Percentiles rank a stretch among this genome's conserved stretches.
Conservation (phyloP, 53 echinoderm and acorn worm genomes). For the Apostichopus leukothele region DNA sequence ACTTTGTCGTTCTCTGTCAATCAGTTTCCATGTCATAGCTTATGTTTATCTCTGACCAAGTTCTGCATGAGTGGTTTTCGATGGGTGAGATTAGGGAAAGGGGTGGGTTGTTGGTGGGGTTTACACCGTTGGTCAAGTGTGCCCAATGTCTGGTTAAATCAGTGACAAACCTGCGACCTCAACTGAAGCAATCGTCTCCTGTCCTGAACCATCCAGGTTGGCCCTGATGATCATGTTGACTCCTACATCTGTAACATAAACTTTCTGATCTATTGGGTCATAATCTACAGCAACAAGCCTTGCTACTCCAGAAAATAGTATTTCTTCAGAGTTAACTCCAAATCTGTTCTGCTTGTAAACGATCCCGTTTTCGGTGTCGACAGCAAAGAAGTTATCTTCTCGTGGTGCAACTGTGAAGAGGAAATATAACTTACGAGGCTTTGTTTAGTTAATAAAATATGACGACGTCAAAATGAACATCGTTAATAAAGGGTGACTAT, state of each 20-base stretch:
- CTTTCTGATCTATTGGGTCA: constrained; percentile 24
- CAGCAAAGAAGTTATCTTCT: constrained; percentile 10
- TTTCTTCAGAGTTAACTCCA: neutral
- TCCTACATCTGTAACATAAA: constrained; percentile 25
- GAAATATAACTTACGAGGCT: too few species aligned
- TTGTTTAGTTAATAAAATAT: neutral
- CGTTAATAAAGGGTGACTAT: neutral
- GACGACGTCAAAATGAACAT: neutral
- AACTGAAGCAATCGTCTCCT: constrained; percentile 15
- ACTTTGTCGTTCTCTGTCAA: too few species aligned
- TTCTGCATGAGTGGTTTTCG: too few species aligned
- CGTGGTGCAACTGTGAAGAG: neutral
- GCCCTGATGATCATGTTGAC: neutral
- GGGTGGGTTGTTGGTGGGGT: too few species aligned
- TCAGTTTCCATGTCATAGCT: too few species aligned
- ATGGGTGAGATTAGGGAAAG: too few species aligned
- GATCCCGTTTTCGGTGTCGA: neutral
- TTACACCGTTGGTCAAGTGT: too few species aligned
- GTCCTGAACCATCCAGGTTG: constrained; percentile 22
- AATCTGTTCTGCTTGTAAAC: constrained; percentile 24
- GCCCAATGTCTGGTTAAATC: too few species aligned
- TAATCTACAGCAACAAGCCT: constrained; percentile 23
- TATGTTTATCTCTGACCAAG: too few species aligned
- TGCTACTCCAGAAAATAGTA: neutral
- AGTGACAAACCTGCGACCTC: neutral